Evolutionary conservation across 2,797 vertebrate species (phyloP), one percentile per base, ranked within the genome.

Genomic region (Aldrovandia affinis): DNA sequence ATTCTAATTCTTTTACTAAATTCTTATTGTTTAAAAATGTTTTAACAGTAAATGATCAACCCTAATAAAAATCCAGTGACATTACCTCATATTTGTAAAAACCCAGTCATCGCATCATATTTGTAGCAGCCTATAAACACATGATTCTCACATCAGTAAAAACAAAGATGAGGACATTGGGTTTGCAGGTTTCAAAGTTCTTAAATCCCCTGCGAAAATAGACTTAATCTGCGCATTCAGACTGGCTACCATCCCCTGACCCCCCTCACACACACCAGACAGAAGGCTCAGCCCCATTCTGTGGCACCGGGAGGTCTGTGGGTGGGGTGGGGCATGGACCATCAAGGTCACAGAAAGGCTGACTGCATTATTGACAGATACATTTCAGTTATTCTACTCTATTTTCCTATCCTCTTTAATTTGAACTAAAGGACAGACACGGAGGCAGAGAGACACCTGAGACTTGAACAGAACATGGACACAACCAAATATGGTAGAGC

Each of bases 331-430:
- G 15, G 18, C 18, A 15, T 73, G 6, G 36, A 42, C 15, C 68
- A 73, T 42, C 68, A 73, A 73, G 68, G 68, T 42, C 68, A 42
- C 36, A 20, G 68, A 73, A 73, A 42, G 68, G 68, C 68, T 73
- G 68, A 42, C 18, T 33, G 15, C 36, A 73, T 73, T 73, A 33
- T 73, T 42, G 36, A 42, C 8, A 15, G 68, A 73, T 73, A 73
- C 68, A 73, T 73, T 73, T 73, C 68, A 42, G 33, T 15, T 73
- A 73, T 39, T 42, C 14, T 73, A 42, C 36, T 73, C 33, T 42
- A 61, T 65, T 33, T 14, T 65, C 14, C 3, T 33, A 30, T 65
- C 30, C 20, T 42, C 20, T 73, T 73, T 25, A 18, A 18, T 33
- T 73, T 33, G 68, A 42, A 73, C 68, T 73, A 73, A 39, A 39